A percentile compares a stretch with the other conserved stretches of the same genome.
Evolutionary conservation across 2,113 vertebrate species (phyloP).

Genomic region (Podiceps cristatus): DNA sequence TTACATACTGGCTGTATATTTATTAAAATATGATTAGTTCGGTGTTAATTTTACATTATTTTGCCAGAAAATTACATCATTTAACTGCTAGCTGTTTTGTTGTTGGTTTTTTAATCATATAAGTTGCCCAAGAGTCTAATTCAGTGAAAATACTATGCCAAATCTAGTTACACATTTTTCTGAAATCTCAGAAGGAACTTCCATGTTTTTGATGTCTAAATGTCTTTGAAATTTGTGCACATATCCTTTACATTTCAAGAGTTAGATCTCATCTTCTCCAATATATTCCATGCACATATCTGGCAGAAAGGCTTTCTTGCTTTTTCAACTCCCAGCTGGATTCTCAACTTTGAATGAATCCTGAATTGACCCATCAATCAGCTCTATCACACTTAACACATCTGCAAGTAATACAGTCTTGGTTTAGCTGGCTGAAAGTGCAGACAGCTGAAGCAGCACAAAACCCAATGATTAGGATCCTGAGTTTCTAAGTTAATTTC

Average conservation of each 20-base stretch:
- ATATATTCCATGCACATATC: neutral
- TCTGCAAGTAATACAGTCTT: conserved; percentile 38
- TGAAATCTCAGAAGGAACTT: neutral
- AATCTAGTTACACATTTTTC: neutral
- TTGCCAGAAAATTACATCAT: neutral
- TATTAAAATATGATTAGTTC: neutral
- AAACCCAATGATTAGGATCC: conserved; percentile 31
- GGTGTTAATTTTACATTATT: neutral
- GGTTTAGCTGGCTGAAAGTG: conserved; percentile 23
- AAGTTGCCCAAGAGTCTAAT: neutral
- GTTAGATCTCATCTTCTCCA: neutral
- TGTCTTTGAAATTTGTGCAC: neutral
- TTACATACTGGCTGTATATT: neutral
- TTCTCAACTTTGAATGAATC: conserved; percentile 11
- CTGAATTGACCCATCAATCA: conserved; percentile 7
- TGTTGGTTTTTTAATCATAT: neutral
- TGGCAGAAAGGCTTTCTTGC: neutral
- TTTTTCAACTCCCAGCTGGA: conserved; percentile 24
- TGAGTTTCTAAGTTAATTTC: conserved; percentile 31
- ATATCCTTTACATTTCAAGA: neutral
- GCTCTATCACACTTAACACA: neutral
- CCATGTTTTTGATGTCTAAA: neutral
- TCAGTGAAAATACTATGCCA: neutral
- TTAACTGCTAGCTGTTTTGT: neutral
- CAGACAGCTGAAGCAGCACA: conserved; percentile 47